Percentiles rank a stretch among this genome's conserved stretches.
Conservation (phyloP, 2,797 vertebrate genomes). For the Melanotaenia nigrans region DNA sequence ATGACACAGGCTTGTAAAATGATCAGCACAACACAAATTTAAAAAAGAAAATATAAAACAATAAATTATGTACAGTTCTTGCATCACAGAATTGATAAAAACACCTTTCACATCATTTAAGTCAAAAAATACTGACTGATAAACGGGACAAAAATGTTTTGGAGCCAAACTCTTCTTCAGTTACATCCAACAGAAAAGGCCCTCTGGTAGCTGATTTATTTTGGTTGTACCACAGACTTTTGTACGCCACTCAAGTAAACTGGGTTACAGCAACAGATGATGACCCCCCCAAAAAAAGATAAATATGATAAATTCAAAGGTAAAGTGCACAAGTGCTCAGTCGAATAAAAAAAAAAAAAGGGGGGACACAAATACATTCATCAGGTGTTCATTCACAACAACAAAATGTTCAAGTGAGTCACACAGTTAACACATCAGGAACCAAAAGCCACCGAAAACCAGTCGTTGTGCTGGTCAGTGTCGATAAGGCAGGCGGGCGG, state of each 20-base stretch:
- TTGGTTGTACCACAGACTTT: constrained; percentile 72
- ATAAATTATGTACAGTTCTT: constrained; percentile 25
- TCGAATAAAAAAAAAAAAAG: constrained; percentile 47
- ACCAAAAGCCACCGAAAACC: constrained; percentile 24
- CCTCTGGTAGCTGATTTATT: constrained; percentile 63
- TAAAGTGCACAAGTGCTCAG: constrained; percentile 87
- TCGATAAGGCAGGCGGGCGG: constrained; percentile 66
- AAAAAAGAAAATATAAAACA: constrained; percentile 26
- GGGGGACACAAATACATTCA: constrained; percentile 68
- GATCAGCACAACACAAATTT: constrained; percentile 25
- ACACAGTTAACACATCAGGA: constrained; percentile 23
- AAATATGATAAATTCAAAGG: constrained; percentile 59
- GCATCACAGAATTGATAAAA: constrained; percentile 39
- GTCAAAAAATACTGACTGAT: constrained; percentile 39
- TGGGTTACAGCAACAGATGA: constrained; percentile 48
- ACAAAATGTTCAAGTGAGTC: constrained; percentile 13
- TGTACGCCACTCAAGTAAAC: constrained; percentile 54
- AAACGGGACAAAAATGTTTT: constrained; percentile 35
- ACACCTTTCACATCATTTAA: constrained; percentile 12
- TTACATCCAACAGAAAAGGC: constrained; percentile 73
- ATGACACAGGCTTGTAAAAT: constrained; percentile 24
- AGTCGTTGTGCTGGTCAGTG: constrained; percentile 41
- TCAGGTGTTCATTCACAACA: constrained; percentile 17
- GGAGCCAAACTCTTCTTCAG: constrained; percentile 57
- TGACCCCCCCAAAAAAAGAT: constrained; percentile 31